Conservation (phyloP, 2,113 vertebrate species). For the Apus apus region DNA sequence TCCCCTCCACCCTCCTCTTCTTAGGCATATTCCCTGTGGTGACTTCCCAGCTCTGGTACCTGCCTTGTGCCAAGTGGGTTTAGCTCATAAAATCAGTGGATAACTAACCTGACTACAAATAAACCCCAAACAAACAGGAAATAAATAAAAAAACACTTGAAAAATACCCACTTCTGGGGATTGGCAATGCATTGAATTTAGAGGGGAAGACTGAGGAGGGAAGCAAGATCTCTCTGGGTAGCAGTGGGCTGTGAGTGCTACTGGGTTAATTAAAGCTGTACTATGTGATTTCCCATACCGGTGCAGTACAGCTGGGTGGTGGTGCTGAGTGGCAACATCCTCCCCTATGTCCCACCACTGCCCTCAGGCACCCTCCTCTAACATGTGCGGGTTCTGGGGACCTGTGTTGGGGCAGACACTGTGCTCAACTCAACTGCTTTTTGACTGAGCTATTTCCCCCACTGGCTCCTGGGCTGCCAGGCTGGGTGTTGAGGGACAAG, state of each 20-base stretch:
- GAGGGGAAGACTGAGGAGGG: neutral
- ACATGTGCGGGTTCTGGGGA: accelerated
- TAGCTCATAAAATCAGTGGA: neutral
- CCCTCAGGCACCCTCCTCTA: neutral
- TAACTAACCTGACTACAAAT: neutral
- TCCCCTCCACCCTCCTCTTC: neutral
- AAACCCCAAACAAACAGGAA: neutral
- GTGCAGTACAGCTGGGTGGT: neutral
- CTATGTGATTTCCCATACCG: neutral
- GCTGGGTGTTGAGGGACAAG: neutral
- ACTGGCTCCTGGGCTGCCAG: too few relatives aligned
- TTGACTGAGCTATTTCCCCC: too few relatives aligned
- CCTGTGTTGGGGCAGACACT: too few relatives aligned
- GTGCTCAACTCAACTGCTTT: too few relatives aligned
- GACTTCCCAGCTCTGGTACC: neutral
- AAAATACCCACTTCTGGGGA: neutral
- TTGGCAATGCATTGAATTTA: neutral
- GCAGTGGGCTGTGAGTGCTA: neutral
- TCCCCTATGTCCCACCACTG: neutral
- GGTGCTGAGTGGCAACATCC: neutral
- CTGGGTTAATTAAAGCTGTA: neutral
- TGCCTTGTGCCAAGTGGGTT: neutral
- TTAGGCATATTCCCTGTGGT: neutral
- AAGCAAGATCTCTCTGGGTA: neutral
- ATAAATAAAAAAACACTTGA: too few relatives aligned